Evolutionary conservation across 2,888 invertebrate species (phyloP).

Genomic region (Norana najaformis): DNA sequence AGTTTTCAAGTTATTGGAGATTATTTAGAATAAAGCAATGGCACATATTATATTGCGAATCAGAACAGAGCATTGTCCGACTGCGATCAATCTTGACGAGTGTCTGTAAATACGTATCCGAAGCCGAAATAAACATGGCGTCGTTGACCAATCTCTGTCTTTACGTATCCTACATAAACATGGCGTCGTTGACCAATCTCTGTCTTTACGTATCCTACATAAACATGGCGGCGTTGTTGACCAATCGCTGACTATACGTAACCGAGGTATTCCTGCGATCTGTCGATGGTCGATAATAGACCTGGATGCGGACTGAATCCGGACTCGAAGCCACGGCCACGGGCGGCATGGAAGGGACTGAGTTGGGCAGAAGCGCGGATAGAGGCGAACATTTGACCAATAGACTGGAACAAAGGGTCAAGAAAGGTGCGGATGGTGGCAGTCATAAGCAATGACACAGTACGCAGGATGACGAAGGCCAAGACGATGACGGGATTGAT

Average conservation of each 20-base stretch:
- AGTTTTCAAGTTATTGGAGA: no score
- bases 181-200: no score
- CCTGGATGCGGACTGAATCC: background rate
- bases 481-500: constrained; percentile 32
- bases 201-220: background rate
- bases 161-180: no score
- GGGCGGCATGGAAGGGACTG: background rate
- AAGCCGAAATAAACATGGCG: no score
- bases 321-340: background rate
- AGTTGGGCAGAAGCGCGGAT: background rate
- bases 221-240: no score
- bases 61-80: no score
- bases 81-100: no score
- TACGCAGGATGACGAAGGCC: constrained; percentile 29
- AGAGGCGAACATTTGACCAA: constrained; percentile 16
- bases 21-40: no score
- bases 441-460: constrained; percentile 32
- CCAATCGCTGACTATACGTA: background rate
- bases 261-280: background rate
- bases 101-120: background rate
- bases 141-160: no score
- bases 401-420: constrained; percentile 36
- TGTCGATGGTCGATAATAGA: background rate
- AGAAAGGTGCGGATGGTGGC: constrained; percentile 32
- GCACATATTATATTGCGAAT: no score